A percentile compares a stretch with the other conserved stretches of the same genome.
Conservation (phyloP, 1,140 invertebrate genomes). For the Brevipalpus yothersi region DNA sequence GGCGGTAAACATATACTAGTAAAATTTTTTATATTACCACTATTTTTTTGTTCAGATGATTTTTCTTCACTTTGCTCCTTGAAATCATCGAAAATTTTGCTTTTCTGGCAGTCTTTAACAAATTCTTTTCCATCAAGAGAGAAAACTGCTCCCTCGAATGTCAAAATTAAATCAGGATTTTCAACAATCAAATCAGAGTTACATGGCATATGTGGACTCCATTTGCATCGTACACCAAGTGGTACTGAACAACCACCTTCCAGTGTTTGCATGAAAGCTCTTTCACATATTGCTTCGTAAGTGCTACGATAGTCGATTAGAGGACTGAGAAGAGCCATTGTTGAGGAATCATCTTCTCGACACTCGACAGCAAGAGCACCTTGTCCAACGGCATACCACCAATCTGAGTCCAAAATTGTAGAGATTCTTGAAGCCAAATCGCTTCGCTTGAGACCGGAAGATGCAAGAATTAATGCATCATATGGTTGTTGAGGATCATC, state of each 20-base stretch:
- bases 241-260: constrained; percentile 88
- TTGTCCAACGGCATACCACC: constrained; percentile 84
- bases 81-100: not conserved
- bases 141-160: constrained; percentile 63
- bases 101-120: constrained; percentile 20
- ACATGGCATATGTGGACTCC: not conserved
- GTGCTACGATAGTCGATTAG: constrained; percentile 42
- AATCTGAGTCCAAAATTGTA: constrained; percentile 32
- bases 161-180: constrained; percentile 8
- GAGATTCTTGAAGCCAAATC: constrained; percentile 56
- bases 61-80: not conserved
- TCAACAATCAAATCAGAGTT: not conserved
- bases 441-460: constrained; percentile 66
- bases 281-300: constrained; percentile 51
- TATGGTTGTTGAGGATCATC: constrained; percentile 35
- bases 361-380: constrained; percentile 85
- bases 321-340: constrained; percentile 37
- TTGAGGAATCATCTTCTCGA: constrained; percentile 37
- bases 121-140: constrained; percentile 56
- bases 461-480: constrained; percentile 61
- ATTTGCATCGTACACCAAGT: constrained; percentile 29
- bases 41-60: too few relatives aligned
- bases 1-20: not conserved
- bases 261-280: constrained; percentile 61
- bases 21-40: not conserved